Conservation (phyloP, 2,797 vertebrate genomes). For the Clarias laeviceps region DNA sequence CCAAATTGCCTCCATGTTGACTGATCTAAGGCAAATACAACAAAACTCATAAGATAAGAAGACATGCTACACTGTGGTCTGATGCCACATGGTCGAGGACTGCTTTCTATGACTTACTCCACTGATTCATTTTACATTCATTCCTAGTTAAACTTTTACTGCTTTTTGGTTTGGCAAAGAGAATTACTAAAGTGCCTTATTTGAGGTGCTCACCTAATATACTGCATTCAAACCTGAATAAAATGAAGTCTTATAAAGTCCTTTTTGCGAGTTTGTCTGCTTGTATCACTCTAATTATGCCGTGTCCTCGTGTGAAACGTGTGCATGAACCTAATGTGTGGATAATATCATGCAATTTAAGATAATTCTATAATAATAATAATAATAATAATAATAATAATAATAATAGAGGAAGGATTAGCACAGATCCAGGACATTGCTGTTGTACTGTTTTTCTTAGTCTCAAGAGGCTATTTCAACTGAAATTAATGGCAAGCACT, state of each 20-base stretch:
- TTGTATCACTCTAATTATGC: not conserved
- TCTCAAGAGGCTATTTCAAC: constrained; percentile 13
- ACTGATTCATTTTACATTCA: not conserved
- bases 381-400: too few relatives aligned
- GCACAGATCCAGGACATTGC: not conserved
- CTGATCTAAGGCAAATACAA: not conserved
- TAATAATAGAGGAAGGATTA: not conserved
- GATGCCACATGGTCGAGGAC: not conserved
- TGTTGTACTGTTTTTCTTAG: not conserved
- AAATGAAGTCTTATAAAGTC: constrained; percentile 1
- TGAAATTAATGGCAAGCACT: not conserved
- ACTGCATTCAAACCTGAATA: not conserved
- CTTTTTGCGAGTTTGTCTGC: not conserved
- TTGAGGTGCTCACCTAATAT: not conserved
- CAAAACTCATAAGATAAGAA: not conserved
- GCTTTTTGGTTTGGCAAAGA: not conserved
- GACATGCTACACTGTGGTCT: not conserved
- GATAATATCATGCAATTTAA: not conserved
- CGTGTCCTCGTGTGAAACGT: too few relatives aligned
- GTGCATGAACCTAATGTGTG: not conserved
- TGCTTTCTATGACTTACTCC: not conserved
- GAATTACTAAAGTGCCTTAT: not conserved
- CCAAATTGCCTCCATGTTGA: not conserved
- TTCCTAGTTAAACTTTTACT: not conserved
- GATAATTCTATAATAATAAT: too few relatives aligned